A percentile compares a stretch with the other conserved stretches of the same genome.
phyloP scores from a whole-genome alignment of 2,797 vertebrate genomes.

The Eidolon dupreanum region DNA sequence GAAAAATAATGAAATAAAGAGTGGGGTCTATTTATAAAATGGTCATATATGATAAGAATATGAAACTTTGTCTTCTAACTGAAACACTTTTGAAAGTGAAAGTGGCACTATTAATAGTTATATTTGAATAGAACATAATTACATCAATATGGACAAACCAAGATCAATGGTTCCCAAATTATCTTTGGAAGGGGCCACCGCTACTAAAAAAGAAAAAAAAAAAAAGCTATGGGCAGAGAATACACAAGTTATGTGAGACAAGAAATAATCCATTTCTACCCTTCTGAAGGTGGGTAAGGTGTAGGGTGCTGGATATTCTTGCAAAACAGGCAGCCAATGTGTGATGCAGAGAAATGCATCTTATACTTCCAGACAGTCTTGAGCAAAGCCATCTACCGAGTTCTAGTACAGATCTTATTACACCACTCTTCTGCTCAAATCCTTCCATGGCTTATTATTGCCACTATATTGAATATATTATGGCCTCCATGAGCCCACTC shows the following conservation, averaged over 20 bases:
- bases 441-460: not conserved
- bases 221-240: not conserved
- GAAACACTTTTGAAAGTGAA: not conserved
- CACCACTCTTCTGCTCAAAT: not conserved
- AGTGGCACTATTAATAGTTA: constrained; percentile 11
- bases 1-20: not conserved
- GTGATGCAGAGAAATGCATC: not conserved
- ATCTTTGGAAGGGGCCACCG: not conserved
- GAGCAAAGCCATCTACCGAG: not conserved
- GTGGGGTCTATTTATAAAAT: not conserved
- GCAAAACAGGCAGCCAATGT: not conserved
- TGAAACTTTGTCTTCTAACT: not conserved
- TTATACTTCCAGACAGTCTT: not conserved
- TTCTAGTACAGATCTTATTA: not conserved
- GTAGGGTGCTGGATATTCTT: not conserved
- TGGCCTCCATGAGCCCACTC: not conserved
- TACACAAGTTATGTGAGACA: not conserved
- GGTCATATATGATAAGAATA: not conserved
- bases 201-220: not conserved
- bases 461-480: not conserved
- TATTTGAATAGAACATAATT: not conserved
- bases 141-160: not conserved
- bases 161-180: not conserved
- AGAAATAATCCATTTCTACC: not conserved
- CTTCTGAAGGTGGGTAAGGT: not conserved